Percentiles rank a stretch among this genome's conserved stretches.
phyloP scores from a whole-genome alignment of 2,797 vertebrate genomes.

The Coranthus polyacanthus region DNA sequence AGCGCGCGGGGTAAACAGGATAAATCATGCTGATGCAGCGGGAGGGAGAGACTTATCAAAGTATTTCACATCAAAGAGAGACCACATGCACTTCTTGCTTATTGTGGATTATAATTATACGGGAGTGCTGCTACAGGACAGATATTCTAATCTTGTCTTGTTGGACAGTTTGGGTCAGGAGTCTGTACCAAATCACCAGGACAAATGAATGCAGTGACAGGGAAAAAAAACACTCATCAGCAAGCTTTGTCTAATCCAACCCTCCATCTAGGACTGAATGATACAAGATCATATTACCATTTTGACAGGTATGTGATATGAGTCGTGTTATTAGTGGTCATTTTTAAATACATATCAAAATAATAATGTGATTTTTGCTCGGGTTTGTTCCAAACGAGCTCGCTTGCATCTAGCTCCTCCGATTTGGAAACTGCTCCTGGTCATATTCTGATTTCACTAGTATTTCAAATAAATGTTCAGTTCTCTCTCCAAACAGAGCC shows the following conservation, averaged over 20 bases:
- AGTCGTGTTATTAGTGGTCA: too few species aligned
- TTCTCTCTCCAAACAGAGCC: conserved; percentile 5
- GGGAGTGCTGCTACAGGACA: conserved; percentile 30
- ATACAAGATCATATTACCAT: too few species aligned
- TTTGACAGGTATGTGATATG: too few species aligned
- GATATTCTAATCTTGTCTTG: conserved; percentile 45
- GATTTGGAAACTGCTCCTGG: too few species aligned
- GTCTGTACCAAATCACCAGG: conserved; percentile 14
- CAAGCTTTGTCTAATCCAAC: background rate
- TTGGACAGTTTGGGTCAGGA: conserved; percentile 46
- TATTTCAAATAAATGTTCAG: too few species aligned
- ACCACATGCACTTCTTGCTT: conserved; percentile 34
- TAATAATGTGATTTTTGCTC: too few species aligned
- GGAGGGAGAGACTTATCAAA: conserved; percentile 40
- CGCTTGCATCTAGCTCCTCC: too few species aligned
- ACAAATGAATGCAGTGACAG: conserved; percentile 13
- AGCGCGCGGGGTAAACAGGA: conserved; percentile 54
- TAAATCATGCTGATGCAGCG: conserved; percentile 68
- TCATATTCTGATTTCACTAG: too few species aligned
- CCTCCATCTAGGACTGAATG: background rate
- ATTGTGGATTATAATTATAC: conserved; percentile 50
- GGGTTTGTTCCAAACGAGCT: too few species aligned
- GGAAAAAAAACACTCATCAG: conserved; percentile 17
- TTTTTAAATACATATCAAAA: too few species aligned
- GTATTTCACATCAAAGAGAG: conserved; percentile 58